A percentile compares a stretch with the other conserved stretches of the same genome.
These are phyloP conservation scores for Xiphophorus couchianus DNA, from an alignment of 2,113 vertebrate species.

Conservation along the genomic window DNA sequence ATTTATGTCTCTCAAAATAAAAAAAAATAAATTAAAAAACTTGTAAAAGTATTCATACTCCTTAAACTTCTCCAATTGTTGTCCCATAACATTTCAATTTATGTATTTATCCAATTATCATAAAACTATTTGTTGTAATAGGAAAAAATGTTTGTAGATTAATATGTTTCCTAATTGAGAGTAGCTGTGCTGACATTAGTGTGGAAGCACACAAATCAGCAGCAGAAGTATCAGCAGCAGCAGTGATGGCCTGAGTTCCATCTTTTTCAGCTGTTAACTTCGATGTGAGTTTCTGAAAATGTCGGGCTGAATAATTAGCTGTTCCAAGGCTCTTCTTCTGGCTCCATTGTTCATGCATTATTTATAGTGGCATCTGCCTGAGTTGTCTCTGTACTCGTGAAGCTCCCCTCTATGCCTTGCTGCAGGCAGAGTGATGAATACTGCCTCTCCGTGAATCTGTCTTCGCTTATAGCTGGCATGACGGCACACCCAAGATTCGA, in stretches of 20 bases:
- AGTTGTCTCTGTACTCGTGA: constrained; percentile 58
- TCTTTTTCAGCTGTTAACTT: constrained; percentile 51
- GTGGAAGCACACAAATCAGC: constrained; percentile 12
- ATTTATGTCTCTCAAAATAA: constrained; percentile 22
- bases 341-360: constrained; percentile 75
- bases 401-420: constrained; percentile 45
- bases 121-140: constrained; percentile 15
- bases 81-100: background rate
- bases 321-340: constrained; percentile 68
- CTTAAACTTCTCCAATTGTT: no score
- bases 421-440: constrained; percentile 52
- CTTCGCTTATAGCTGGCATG: constrained; percentile 34
- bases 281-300: constrained; percentile 63
- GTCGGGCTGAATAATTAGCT: constrained; percentile 74
- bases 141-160: constrained; percentile 23
- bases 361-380: constrained; percentile 76
- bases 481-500: constrained; percentile 17
- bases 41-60: no score
- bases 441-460: constrained; percentile 45
- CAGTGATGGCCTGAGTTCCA: constrained; percentile 25
- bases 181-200: constrained; percentile 22
- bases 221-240: background rate
- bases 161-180: constrained; percentile 40
- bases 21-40: background rate
- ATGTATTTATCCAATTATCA: background rate